Evolutionary conservation across 2,797 vertebrate species (phyloP), one percentile per base, ranked within the genome.

Genomic region (Sus cebifrons): DNA sequence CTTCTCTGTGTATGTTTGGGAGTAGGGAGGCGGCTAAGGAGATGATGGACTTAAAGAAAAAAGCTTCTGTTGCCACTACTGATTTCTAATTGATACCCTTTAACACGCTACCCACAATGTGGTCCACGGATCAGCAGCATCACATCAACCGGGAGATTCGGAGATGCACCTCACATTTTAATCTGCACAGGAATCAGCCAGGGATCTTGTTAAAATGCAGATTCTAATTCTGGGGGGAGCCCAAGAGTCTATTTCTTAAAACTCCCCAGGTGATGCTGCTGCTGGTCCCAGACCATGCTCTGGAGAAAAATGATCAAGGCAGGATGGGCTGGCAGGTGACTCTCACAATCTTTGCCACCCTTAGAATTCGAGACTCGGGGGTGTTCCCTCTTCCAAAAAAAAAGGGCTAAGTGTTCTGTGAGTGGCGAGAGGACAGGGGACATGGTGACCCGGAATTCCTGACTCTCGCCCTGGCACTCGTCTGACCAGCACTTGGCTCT

Each of bases 401-500:
- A 36, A 36, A 36, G 36, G 44, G 16, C 13, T n/a, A 4, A 0
- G 1, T 13, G 6, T 68, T 58, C 32, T 21, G 2, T 32, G 20
- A n/a, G 0, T 32, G 23, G 18, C 27, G 54, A 13, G 60, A 83
- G 13, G 73, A 12, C 4, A 10, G 36, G 44, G 18, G 1, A 2
- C 0, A 4, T 21, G 15, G 27, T 23, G 16, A 77, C 29, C 44
- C 23, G 6, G 13, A 2, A 40, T 1, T 6, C 21, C 67, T 84
- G 32, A 32, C 89, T 85, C 70, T 62, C 4, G 75, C 81, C 0
- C 0, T 67, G 74, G 5, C 27, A 11, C 49, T 60, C 29, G 12
- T 93, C 86, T 23, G 4, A 75, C n/a, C 73, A 75, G 5, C 77
- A 71, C 23, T 79, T 86, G 5, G 1, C 65, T 89, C 67, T 96